A percentile compares a stretch with the other conserved stretches of the same genome.
Conservation (phyloP, 2,113 vertebrate genomes). For the Oenanthe melanoleuca region DNA sequence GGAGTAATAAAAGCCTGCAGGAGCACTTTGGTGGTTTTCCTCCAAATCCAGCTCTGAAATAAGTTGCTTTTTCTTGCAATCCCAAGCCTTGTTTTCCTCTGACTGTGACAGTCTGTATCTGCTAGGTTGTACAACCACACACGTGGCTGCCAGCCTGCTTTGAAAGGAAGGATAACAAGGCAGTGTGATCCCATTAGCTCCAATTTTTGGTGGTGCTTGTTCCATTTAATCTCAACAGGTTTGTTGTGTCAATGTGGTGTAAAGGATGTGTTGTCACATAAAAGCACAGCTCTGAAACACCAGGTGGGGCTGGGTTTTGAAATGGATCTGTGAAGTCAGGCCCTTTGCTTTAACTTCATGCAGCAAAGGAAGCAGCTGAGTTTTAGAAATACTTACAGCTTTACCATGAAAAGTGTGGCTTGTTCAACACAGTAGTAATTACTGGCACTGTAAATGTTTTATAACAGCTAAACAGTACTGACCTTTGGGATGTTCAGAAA, state of each 20-base stretch:
- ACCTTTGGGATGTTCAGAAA: not conserved
- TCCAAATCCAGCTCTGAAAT: not conserved
- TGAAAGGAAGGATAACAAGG: not conserved
- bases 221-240: not conserved
- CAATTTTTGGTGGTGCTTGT: not conserved
- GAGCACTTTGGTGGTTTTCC: not conserved
- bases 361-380: not conserved
- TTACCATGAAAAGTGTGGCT: not conserved
- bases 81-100: not conserved
- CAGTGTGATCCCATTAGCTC: not conserved
- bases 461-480: not conserved
- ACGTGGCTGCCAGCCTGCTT: not conserved
- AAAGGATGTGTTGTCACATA: not conserved
- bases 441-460: not conserved
- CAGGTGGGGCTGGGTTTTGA: not conserved
- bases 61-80: not conserved
- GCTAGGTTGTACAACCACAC: not conserved
- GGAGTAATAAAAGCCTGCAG: rapidly evolving
- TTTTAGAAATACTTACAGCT: not conserved
- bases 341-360: not conserved
- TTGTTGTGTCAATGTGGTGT: not conserved
- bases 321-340: not conserved
- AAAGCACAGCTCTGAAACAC: not conserved
- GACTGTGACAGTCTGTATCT: not conserved
- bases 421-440: not conserved